Conservation (phyloP, 23 tunicate species). For the Ascidia mentula region DNA sequence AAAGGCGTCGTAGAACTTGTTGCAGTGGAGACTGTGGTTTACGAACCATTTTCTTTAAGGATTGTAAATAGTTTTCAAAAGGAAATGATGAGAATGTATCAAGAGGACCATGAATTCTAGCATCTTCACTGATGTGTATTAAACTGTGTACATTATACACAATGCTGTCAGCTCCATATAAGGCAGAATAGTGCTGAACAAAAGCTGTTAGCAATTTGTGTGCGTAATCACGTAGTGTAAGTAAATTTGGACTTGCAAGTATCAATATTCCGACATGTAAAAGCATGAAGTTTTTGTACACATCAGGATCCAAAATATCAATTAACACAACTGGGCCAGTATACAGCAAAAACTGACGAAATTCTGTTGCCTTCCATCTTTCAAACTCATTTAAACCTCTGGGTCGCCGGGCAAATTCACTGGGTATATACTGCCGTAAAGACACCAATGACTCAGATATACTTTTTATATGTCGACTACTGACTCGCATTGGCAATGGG, state of each 20-base stretch:
- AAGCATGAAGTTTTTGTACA: conserved; percentile 41
- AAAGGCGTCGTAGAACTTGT: conserved; percentile 34
- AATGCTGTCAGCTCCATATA: conserved; percentile 22
- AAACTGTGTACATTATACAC: conserved; percentile 44
- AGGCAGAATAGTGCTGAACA: conserved; percentile 22
- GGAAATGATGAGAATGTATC: conserved; percentile 46
- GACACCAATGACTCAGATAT: conserved; percentile 22
- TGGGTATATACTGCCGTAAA: conserved; percentile 10
- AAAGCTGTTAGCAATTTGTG: conserved; percentile 3
- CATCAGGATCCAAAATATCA: neutral
- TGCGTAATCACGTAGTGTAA: conserved; percentile 20
- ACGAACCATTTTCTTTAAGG: conserved; percentile 28
- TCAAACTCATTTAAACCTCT: conserved; percentile 34
- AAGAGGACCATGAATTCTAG: conserved; percentile 28
- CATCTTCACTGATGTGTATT: conserved; percentile 38
- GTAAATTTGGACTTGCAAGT: neutral
- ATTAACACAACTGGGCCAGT: conserved; percentile 25
- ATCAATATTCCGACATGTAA: conserved; percentile 32
- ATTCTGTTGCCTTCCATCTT: conserved; percentile 57
- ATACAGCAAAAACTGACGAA: conserved; percentile 37
- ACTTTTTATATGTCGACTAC: conserved; percentile 12
- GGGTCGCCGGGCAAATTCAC: conserved; percentile 37
- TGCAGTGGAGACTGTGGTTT: conserved; percentile 35
- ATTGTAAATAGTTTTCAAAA: conserved; percentile 43
- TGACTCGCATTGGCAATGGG: conserved; percentile 5